A percentile compares a stretch with the other conserved stretches of the same genome.
phyloP scores from a whole-genome alignment of 2,113 vertebrate species.

The Eira barbara region DNA sequence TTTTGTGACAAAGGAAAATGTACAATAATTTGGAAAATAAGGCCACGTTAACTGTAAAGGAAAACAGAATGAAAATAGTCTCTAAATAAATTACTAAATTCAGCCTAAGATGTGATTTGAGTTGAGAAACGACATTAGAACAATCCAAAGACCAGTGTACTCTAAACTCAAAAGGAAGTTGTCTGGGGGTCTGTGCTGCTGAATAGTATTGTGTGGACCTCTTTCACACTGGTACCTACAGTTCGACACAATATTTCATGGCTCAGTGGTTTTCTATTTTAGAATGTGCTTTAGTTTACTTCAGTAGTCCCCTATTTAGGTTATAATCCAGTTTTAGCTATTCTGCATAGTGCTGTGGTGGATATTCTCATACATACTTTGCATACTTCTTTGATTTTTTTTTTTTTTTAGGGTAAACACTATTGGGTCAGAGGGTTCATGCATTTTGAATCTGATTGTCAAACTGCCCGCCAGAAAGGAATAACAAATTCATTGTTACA shows the following conservation, averaged over 20 bases:
- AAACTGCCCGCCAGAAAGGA: background rate
- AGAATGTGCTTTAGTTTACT: slow-evolving; percentile 3
- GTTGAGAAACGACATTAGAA: slow-evolving; percentile 4
- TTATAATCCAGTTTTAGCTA: background rate
- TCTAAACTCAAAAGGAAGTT: background rate
- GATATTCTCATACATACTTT: background rate
- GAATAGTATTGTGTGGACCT: background rate
- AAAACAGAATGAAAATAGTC: slow-evolving; percentile 17
- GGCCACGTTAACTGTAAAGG: background rate
- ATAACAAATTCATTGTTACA: background rate
- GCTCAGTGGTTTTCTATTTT: background rate
- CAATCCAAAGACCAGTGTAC: background rate
- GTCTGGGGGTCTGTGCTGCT: background rate
- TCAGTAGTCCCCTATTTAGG: background rate
- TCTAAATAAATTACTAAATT: slow-evolving; percentile 22
- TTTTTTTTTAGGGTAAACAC: slow-evolving; percentile 25
- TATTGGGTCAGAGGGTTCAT: background rate
- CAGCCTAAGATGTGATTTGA: background rate
- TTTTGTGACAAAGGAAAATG: slow-evolving; percentile 25
- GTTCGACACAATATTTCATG: background rate
- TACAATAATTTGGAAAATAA: background rate
- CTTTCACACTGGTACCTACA: background rate
- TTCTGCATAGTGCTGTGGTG: background rate
- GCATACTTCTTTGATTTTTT: slow-evolving; percentile 18
- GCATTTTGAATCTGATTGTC: slow-evolving; percentile 16